Conservation (phyloP, 1,140 invertebrate genomes). For the Neotoxoptera formosana region DNA sequence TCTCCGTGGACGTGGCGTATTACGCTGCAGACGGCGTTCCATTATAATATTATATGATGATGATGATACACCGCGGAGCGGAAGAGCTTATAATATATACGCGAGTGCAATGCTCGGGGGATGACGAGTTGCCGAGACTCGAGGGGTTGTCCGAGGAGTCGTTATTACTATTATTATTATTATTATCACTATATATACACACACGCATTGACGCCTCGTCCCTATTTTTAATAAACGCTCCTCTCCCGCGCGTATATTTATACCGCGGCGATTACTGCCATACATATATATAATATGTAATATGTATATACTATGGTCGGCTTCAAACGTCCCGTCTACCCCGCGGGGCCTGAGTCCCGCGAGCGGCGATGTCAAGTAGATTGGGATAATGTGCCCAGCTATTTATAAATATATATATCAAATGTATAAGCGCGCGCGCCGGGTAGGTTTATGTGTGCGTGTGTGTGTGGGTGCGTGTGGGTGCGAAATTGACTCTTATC, state of each 20-base stretch:
- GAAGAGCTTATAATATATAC: neutral
- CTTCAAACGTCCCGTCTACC: neutral
- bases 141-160: slow-evolving; percentile 53
- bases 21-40: slow-evolving; percentile 7
- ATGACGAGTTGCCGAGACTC: neutral
- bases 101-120: neutral
- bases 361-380: slow-evolving; percentile 28
- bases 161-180: slow-evolving; percentile 1
- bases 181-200: neutral
- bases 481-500: slow-evolving; percentile 46
- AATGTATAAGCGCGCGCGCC: neutral
- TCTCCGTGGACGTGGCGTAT: slow-evolving; percentile 23
- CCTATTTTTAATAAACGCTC: slow-evolving; percentile 52
- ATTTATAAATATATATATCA: neutral
- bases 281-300: too few relatives aligned
- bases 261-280: neutral
- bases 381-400: neutral
- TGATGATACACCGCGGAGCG: neutral
- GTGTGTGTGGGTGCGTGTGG: neutral
- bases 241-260: neutral
- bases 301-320: neutral
- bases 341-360: slow-evolving; percentile 25
- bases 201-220: slow-evolving; percentile 37
- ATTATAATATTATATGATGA: neutral
- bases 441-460: neutral